These are phyloP conservation scores for Eubasilissa regina DNA, from an alignment of 1,140 invertebrate genomes.

Conservation along the genomic window DNA sequence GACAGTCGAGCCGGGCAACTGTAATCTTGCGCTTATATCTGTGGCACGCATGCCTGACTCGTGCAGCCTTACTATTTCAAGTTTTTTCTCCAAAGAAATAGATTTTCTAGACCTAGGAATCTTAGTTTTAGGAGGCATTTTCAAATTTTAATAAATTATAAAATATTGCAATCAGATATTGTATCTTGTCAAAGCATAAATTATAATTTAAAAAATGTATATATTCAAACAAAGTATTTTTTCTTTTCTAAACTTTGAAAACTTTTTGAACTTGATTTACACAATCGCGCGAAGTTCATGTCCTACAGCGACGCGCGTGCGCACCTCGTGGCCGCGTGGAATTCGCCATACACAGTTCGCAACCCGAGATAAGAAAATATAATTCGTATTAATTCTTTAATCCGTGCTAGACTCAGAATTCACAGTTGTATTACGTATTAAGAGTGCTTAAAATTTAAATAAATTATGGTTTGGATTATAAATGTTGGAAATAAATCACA, in stretches of 20 bases:
- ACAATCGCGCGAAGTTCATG: no score
- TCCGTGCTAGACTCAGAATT: neutral
- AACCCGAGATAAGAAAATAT: no score
- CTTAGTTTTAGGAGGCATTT: neutral
- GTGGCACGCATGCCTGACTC: neutral
- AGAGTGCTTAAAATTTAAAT: neutral
- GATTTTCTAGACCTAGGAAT: neutral
- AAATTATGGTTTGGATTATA: neutral
- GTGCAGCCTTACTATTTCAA: conserved; percentile 10
- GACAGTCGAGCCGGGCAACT: neutral
- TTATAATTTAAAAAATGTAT: no score
- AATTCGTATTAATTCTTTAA: neutral
- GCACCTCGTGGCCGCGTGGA: no score
- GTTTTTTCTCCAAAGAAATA: conserved; percentile 17
- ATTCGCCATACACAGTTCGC: no score
- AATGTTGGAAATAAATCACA: neutral
- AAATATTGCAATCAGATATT: no score
- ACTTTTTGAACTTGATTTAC: no score
- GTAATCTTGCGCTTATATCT: neutral
- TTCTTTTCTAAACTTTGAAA: no score
- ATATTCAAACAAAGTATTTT: no score
- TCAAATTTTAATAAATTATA: no score
- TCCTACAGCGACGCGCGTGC: no score
- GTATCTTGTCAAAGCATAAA: no score
- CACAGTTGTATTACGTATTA: neutral